Evolutionary conservation across 53 echinoderm and acorn worm species (phyloP), one percentile per base, ranked within the genome.

Genomic region (Luidia sarsii): DNA sequence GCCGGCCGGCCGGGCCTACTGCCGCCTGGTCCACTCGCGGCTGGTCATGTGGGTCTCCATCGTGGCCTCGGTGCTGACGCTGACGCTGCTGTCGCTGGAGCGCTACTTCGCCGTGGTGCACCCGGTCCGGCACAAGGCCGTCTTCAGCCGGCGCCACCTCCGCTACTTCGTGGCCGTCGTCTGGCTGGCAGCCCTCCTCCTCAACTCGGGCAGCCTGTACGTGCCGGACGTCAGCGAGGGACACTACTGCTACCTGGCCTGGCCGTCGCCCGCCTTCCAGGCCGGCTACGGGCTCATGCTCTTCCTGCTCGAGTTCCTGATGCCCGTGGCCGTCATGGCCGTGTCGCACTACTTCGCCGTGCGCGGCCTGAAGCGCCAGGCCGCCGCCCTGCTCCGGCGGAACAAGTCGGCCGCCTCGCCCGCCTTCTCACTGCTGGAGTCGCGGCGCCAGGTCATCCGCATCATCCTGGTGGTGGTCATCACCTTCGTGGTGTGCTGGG

Each of bases 401-500:
- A 75, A 62, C 70, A 70, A 70, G 15, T 80, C 69, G 7, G 60
- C 21, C 8, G 34, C 60, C 24, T 85, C 68, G 3, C 68, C 88
- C 1, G 80, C 81, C 7, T 51, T 81, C 41, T 85, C 81, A 23
- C 79, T 92, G 50, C 85, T 84, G 23, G 22, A 67, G 34, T 82
- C 71, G 34, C 74, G 87, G 43, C 68, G 66, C 8, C 85, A 66
- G 14, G 77, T 92, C 28, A 82, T 89, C 34, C 59, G 82, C n/a
- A 89, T 88, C 79, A 69, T 92, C 63, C 51, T 92, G 3, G 69
- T 92, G 19, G 92, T 92, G 57, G 86, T 92, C 39, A 63, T 92
- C 37, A 92, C 89, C 0, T 92, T 92, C 75, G 86, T 92, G 57
- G 37, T 92, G 28, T 92, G 89, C 41, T 92, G 92, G 92, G 80